phyloP scores from a whole-genome alignment of 1,140 invertebrate genomes.

The Brachionus angularis region DNA sequence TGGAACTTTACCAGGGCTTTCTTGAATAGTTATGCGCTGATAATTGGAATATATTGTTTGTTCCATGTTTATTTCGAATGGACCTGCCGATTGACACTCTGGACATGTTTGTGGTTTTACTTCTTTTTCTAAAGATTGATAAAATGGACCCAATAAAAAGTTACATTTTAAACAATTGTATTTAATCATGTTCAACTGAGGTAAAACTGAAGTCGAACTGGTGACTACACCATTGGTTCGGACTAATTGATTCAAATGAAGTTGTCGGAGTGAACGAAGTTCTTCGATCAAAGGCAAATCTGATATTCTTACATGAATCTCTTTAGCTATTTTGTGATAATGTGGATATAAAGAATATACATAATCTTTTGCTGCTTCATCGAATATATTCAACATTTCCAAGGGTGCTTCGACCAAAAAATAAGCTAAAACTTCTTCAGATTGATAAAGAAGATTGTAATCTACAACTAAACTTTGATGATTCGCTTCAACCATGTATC shows the following conservation, averaged over 20 bases:
- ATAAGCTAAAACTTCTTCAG: conserved; percentile 87
- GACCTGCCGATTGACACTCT: conserved; percentile 91
- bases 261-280: conserved; percentile 72
- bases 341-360: conserved; percentile 90
- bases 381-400: conserved; percentile 90
- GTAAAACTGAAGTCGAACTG: conserved; percentile 86
- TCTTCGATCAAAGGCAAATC: conserved; percentile 93
- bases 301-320: conserved; percentile 82
- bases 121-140: conserved; percentile 81
- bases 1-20: conserved; percentile 77
- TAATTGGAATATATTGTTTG: conserved; percentile 98
- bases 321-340: conserved; percentile 84
- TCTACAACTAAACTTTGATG: conserved; percentile 82
- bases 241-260: conserved; percentile 88
- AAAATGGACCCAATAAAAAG: conserved; percentile 88
- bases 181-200: conserved; percentile 89
- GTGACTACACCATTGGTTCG: conserved; percentile 92
- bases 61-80: conserved; percentile 72
- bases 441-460: conserved; percentile 79
- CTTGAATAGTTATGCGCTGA: conserved; percentile 94
- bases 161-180: conserved; percentile 96
- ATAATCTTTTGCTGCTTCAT: conserved; percentile 77
- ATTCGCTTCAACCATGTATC: conserved; percentile 84
- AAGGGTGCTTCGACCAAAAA: conserved; percentile 94
- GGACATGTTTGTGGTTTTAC: conserved; percentile 92